phyloP scores from a whole-genome alignment of 2,113 vertebrate genomes.

The Cepphus grylle region DNA sequence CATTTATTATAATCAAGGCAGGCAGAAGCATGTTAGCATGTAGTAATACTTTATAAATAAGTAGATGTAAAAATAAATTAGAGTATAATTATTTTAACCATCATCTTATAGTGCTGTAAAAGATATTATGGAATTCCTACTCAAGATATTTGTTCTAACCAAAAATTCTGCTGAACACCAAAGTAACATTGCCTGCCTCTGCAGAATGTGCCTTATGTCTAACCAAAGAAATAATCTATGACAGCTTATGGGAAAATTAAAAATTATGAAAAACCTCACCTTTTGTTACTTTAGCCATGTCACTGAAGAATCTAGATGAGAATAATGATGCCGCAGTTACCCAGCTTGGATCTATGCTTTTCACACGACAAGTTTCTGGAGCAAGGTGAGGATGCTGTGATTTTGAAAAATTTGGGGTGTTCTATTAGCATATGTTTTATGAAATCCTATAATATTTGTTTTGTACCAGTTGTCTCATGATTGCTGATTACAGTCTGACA shows the following conservation, averaged over 20 bases:
- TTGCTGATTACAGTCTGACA: not conserved
- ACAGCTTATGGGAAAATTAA: not conserved
- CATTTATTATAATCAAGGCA: not conserved
- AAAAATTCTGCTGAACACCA: not conserved
- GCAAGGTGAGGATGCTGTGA: slow-evolving; percentile 82
- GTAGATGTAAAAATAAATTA: not conserved
- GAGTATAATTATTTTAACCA: not conserved
- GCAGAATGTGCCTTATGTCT: not conserved
- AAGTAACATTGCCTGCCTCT: not conserved
- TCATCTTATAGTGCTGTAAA: not conserved
- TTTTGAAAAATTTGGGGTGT: not conserved
- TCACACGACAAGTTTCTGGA: slow-evolving; percentile 97
- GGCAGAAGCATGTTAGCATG: not conserved
- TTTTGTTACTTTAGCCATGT: slow-evolving; percentile 81
- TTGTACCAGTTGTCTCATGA: not conserved
- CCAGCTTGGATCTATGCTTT: slow-evolving; percentile 96
- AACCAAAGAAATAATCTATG: not conserved
- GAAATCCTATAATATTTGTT: not conserved
- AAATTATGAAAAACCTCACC: not conserved
- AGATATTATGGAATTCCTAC: not conserved
- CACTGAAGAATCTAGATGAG: slow-evolving; percentile 82
- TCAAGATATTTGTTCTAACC: not conserved
- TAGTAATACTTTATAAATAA: not conserved
- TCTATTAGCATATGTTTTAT: not conserved
- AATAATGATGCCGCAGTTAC: slow-evolving; percentile 78